These are phyloP conservation scores for Himalopsyche phryganea DNA, from an alignment of 1,140 invertebrate genomes.

Conservation along the genomic window DNA sequence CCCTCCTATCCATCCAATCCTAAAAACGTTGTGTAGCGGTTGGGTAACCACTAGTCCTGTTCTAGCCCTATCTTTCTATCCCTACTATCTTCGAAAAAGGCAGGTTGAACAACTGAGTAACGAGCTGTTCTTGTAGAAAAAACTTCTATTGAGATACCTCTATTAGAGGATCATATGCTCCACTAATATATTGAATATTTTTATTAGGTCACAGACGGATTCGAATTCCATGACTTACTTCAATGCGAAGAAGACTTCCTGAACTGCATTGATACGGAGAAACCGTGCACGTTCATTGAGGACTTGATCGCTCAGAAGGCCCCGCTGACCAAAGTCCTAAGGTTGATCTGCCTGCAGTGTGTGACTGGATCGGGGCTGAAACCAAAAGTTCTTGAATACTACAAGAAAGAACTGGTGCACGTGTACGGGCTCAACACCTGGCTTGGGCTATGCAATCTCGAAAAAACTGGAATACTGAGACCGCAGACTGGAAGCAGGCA, in stretches of 20 bases:
- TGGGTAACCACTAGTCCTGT: no score
- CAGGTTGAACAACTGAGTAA: no score
- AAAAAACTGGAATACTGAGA: constrained; percentile 80
- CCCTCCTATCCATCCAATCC: no score
- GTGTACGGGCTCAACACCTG: constrained; percentile 88
- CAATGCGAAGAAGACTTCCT: constrained; percentile 86
- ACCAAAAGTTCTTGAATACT: constrained; percentile 84
- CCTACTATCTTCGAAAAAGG: no score
- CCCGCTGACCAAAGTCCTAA: constrained; percentile 76
- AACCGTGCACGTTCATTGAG: constrained; percentile 83
- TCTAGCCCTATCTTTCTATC: no score
- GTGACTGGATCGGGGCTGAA: constrained; percentile 86
- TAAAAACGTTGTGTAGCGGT: no score
- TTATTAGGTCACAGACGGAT: constrained; percentile 45
- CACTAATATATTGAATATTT: no score
- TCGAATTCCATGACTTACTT: constrained; percentile 54
- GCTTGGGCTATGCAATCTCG: constrained; percentile 80
- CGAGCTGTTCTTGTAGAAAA: no score
- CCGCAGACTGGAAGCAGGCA: constrained; percentile 66
- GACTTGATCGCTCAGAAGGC: constrained; percentile 83
- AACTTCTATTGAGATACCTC: no score
- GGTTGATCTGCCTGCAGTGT: constrained; percentile 88
- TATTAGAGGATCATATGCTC: no score
- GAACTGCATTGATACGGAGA: constrained; percentile 88
- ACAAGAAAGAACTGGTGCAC: constrained; percentile 88